A percentile compares a stretch with the other conserved stretches of the same genome.
Evolutionary conservation across 2,113 vertebrate species (phyloP).

Genomic region (Elgaria multicarinata): DNA sequence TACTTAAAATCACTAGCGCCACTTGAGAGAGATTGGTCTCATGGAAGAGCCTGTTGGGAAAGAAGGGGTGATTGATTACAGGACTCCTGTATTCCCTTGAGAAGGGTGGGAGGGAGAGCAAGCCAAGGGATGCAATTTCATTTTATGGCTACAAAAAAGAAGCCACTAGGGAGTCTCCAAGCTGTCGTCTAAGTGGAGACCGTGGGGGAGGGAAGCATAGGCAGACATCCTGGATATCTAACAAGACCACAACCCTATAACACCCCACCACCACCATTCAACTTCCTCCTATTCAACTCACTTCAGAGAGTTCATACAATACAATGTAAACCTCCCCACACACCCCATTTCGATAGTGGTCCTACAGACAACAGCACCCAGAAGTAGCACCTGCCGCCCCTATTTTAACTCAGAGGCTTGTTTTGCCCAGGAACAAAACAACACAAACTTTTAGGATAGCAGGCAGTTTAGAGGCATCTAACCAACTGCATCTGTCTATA

Average conservation of each 20-base stretch:
- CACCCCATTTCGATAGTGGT: too few relatives aligned
- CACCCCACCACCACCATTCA: too few relatives aligned
- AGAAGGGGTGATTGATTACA: constrained; percentile 2
- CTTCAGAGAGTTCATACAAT: not conserved
- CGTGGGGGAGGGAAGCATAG: not conserved
- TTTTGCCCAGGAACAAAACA: not conserved
- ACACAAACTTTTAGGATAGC: not conserved
- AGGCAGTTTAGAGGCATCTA: not conserved
- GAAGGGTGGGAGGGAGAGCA: not conserved
- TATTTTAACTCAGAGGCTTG: not conserved
- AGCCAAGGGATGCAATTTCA: not conserved
- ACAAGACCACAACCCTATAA: too few relatives aligned
- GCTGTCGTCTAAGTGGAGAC: not conserved
- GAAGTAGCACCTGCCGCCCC: too few relatives aligned
- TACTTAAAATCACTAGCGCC: not conserved
- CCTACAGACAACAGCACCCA: not conserved
- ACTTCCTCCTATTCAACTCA: too few relatives aligned
- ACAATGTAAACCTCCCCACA: not conserved
- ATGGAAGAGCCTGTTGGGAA: not conserved
- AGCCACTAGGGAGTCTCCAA: constrained; percentile 2
- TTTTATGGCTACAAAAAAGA: not conserved
- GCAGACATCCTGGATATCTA: not conserved
- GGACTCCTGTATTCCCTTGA: not conserved
- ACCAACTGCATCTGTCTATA: not conserved
- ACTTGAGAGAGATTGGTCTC: not conserved